Percentiles rank a stretch among this genome's conserved stretches.
Evolutionary conservation across 2,888 invertebrate genomes (phyloP).

Genomic region (Apocheima hispidaria): DNA sequence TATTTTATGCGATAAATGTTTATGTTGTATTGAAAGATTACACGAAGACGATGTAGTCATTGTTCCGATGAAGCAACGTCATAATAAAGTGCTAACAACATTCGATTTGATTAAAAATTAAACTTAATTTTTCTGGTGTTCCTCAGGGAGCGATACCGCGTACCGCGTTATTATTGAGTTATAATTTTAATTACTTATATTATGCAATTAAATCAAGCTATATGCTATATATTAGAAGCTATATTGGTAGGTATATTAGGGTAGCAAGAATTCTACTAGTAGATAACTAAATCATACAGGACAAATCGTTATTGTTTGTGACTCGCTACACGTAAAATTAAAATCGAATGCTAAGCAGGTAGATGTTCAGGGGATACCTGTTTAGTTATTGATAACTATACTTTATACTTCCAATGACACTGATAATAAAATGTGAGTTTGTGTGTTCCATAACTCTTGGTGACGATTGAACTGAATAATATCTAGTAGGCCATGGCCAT

Average conservation of each 20-base stretch:
- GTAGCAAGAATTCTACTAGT: too few relatives aligned
- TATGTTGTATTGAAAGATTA: slow-evolving; percentile 28
- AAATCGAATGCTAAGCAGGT: background rate
- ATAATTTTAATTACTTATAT: too few relatives aligned
- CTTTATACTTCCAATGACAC: background rate
- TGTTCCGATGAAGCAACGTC: slow-evolving; percentile 34
- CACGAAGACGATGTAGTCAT: slow-evolving; percentile 43
- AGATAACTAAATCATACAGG: background rate
- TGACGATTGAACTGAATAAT: background rate
- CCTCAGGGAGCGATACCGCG: slow-evolving; percentile 6
- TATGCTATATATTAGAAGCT: too few relatives aligned
- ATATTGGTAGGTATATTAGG: background rate
- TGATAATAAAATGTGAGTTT: background rate
- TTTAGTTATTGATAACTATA: background rate
- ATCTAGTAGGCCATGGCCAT: too few relatives aligned
- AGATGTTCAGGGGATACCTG: background rate
- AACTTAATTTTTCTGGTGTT: background rate
- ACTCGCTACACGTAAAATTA: background rate
- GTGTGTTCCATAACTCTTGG: background rate
- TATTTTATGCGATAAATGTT: slow-evolving; percentile 27
- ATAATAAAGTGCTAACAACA: slow-evolving; percentile 19
- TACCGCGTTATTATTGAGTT: background rate
- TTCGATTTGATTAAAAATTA: slow-evolving; percentile 10
- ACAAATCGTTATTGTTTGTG: slow-evolving; percentile 3
- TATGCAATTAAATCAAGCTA: too few relatives aligned